Evolutionary conservation across 1,140 invertebrate genomes (phyloP), one percentile per base, ranked within the genome.

Genomic region (Drosophila repleta): DNA sequence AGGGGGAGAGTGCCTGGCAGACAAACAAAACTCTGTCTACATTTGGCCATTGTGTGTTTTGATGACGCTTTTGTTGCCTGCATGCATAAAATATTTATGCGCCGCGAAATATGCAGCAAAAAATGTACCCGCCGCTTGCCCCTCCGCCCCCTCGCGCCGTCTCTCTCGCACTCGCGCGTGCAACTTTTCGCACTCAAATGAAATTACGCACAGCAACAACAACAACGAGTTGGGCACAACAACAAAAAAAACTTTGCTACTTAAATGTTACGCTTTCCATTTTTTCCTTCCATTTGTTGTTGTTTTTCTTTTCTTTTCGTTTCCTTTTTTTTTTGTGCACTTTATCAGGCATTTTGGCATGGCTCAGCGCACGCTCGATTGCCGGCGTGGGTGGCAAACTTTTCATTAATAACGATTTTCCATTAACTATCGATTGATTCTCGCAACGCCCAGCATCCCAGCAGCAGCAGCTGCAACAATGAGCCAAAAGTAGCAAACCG

Each of bases 371-470:
- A 73, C 73, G 83, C 73, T 88, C 83, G 78, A 88, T 88, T 79
- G 83, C 72, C 53, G 76, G 11, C 58, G 57, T 48, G 78, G 68
- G 62, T 41, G 62, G 41, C 75, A 82, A 91, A 90, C 49, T 90
- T 91, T 90, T 91, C 90, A 91, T 91, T 91, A 91, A 91, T 91
- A 91, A 91, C 90, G 90, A 91, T 91, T 91, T 91, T 91, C 90
- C 89, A 91, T 91, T 91, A 91, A 91, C 85, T 91, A 91, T 91
- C 90, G 90, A 91, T 91, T 91, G 85, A 91, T 91, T 91, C n/a
- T 88, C 75, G 80, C 78, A 87, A 76, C 76, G 4, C 6, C 20
- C 69, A 89, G 77, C 83, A 83, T 76, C 83, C 70, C 37, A n/a
- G 35, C 41, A 24, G 32, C 67, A 41, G 11, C 67, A 56, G 32